These are phyloP conservation scores for Apotomis betuletana DNA, from an alignment of 2,888 invertebrate genomes.

Conservation along the genomic window DNA sequence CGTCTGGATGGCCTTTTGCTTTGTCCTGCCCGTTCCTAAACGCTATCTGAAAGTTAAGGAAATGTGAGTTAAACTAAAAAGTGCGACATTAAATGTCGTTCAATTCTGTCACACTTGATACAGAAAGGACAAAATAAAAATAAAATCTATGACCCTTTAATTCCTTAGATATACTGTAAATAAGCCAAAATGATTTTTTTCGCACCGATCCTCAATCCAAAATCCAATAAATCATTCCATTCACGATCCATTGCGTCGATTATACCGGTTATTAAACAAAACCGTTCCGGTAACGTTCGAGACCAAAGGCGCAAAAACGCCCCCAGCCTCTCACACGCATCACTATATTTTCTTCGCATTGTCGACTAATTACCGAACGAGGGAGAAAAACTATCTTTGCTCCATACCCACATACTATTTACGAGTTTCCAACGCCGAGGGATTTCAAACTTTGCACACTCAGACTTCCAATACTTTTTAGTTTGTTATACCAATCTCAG, in stretches of 20 bases:
- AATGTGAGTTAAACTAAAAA: too few species aligned
- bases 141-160: too few species aligned
- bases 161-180: too few species aligned
- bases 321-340: slow-evolving; percentile 1
- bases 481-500: not conserved
- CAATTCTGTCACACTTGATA: too few species aligned
- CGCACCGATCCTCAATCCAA: slow-evolving; percentile 21
- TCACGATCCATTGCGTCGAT: slow-evolving; percentile 34
- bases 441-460: not conserved
- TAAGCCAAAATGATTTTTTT: not conserved
- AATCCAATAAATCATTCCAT: slow-evolving; percentile 25
- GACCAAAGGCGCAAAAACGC: slow-evolving; percentile 37
- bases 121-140: too few species aligned
- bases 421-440: not conserved
- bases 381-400: slow-evolving; percentile 28
- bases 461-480: not conserved
- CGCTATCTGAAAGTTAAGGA: too few species aligned
- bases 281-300: slow-evolving; percentile 36
- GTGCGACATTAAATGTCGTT: too few species aligned
- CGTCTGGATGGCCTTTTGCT: too few species aligned
- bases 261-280: slow-evolving; percentile 41
- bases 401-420: slow-evolving; percentile 29
- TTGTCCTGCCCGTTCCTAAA: too few species aligned
- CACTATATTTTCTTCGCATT: slow-evolving; percentile 38
- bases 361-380: slow-evolving; percentile 35